phyloP scores from a whole-genome alignment of 2,797 vertebrate species.

The Chiroxiphia lanceolata region DNA sequence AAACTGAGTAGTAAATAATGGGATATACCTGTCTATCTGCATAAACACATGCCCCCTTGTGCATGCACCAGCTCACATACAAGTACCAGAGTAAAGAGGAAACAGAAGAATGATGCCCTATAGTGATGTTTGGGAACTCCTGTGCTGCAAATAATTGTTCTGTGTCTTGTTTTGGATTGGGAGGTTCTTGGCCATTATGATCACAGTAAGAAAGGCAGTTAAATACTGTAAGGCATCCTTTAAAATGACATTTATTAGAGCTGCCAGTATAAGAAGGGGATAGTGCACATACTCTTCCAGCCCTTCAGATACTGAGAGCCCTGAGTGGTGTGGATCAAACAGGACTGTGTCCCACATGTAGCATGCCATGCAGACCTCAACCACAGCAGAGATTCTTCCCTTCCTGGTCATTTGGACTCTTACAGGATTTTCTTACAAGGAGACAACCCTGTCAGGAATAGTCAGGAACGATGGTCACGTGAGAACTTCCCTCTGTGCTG shows the following conservation, averaged over 20 bases:
- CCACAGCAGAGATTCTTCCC: neutral
- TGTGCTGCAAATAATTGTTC: neutral
- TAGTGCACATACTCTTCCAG: neutral
- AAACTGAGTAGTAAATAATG: neutral
- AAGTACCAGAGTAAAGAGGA: neutral
- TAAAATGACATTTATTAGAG: neutral
- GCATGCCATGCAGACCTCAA: neutral
- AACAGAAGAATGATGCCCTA: neutral
- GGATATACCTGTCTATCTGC: neutral
- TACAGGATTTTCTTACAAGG: neutral
- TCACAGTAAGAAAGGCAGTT: neutral
- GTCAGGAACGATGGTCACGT: neutral
- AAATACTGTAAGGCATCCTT: neutral
- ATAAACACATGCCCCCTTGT: neutral
- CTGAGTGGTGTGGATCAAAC: neutral
- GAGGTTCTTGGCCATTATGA: neutral
- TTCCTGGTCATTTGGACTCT: neutral
- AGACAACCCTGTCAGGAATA: neutral
- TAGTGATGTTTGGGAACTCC: neutral
- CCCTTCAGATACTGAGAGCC: neutral
- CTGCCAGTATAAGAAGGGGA: rapidly evolving
- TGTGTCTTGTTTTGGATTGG: neutral
- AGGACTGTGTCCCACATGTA: rapidly evolving
- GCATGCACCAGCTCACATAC: neutral
- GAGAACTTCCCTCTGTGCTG: neutral